phyloP scores from a whole-genome alignment of 64 coral and sea anemone genomes.

The Hydrozoanthus tunicans region DNA sequence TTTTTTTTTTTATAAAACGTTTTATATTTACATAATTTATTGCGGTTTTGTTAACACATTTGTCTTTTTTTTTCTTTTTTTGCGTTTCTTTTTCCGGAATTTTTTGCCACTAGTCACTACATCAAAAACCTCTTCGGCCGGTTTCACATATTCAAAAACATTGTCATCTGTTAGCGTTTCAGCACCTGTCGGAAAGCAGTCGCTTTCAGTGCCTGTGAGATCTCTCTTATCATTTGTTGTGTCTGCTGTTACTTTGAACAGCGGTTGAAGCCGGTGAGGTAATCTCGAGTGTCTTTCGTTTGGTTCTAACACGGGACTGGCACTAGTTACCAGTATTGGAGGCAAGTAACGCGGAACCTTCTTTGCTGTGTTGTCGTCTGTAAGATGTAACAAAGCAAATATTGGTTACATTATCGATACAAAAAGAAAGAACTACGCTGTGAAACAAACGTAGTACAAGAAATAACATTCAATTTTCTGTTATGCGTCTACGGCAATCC shows the following conservation, averaged over 20 bases:
- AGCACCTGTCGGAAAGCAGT: background rate
- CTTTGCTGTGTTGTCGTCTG: constrained; percentile 6
- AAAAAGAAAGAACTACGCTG: background rate
- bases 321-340: constrained; percentile 48
- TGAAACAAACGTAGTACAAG: background rate
- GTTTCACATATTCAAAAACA: constrained; percentile 44
- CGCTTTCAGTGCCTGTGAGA: background rate
- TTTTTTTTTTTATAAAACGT: too few relatives aligned
- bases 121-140: constrained; percentile 40
- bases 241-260: background rate
- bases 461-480: background rate
- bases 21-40: too few relatives aligned
- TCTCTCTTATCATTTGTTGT: background rate
- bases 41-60: too few relatives aligned
- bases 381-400: background rate
- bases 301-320: background rate
- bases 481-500: too few relatives aligned
- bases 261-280: background rate
- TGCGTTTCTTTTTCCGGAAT: constrained; percentile 22
- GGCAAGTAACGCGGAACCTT: constrained; percentile 16
- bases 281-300: background rate
- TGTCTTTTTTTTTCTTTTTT: background rate
- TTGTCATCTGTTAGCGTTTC: background rate
- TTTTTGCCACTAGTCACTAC: constrained; percentile 35
- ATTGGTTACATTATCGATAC: background rate